Base-by-base conservation (phyloP, 2,113 vertebrate species). In the Turnix velox region DNA sequence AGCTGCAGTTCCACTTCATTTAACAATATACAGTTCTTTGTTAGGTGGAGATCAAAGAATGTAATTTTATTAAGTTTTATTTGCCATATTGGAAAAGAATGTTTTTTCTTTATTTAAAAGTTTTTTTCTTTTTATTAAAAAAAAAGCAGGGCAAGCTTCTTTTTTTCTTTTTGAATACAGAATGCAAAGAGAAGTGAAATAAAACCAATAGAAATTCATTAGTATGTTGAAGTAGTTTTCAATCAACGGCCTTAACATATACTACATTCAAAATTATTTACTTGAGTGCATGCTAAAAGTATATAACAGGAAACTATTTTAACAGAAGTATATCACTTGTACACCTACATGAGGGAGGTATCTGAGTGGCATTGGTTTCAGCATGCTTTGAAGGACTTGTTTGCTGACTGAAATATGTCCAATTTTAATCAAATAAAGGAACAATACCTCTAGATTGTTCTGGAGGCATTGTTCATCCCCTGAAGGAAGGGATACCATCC, bases 1-100 rank as follows among this genome's bases (percentile, higher is more conserved):
- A 92, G 87, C 95, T 94, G 96, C 84, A 93, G 89, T 92, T 96
- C 87, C 93, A 93, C 93, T 96, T 95, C 95, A 93, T 96, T 96
- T 96, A 96, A 92, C 76, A 94, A 83, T 88, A 91, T 92, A 84
- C 79, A 88, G 94, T 82, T 95, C 94, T 96, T 97, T 96, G 79
- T 95, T 97, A 97, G 95, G 73, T 94, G 91, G 73, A 95, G 94
- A 97, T 96, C 93, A 96, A 97, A 97, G 94, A 95, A 90, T 84
- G 95, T 96, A 74, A 92, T 97, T 96, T 96, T 96, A 95, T 95
- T 92, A 95, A 94, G 43, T 86, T 96, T 96, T 94, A 93, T 95
- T 94, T 95, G 52, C 91, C 89, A 96, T 87, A 95, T 88, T 93
- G 66, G 55, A 87, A 92, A 93, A 94, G 59, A 95, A 94, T 83